Evolutionary conservation across 1,140 invertebrate species (phyloP).

Genomic region (Micrasema longulum): DNA sequence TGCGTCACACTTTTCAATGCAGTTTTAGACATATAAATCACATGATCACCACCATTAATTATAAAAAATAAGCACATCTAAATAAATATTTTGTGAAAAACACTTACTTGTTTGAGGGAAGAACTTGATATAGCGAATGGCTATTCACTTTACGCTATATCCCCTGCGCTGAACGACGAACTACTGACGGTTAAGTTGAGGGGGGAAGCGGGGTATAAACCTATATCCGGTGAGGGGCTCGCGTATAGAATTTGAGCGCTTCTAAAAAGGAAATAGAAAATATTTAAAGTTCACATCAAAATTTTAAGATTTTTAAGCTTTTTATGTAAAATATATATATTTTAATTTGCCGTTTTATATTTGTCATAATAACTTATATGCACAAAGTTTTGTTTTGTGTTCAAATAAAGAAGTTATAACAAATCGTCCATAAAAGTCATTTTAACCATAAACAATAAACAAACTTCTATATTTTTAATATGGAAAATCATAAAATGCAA

Average conservation of each 20-base stretch:
- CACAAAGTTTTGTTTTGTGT: too few relatives aligned
- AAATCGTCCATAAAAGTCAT: not conserved
- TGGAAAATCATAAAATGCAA: too few relatives aligned
- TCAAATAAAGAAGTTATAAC: not conserved
- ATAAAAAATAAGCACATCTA: constrained; percentile 5
- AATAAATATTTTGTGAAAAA: constrained; percentile 45
- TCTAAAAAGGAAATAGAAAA: constrained; percentile 34
- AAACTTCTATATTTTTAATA: too few relatives aligned
- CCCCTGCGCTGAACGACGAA: constrained; percentile 68
- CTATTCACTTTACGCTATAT: constrained; percentile 67
- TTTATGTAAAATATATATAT: too few relatives aligned
- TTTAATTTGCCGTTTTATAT: not conserved
- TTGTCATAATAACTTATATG: too few relatives aligned
- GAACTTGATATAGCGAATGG: constrained; percentile 68
- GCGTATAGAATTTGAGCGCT: constrained; percentile 55
- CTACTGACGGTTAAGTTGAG: constrained; percentile 61
- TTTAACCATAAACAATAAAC: too few relatives aligned
- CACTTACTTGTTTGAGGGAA: constrained; percentile 70
- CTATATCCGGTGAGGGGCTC: constrained; percentile 68
- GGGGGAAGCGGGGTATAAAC: constrained; percentile 61
- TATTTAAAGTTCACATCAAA: constrained; percentile 15
- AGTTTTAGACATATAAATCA: constrained; percentile 31
- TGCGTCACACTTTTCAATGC: constrained; percentile 62
- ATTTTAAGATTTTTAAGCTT: too few relatives aligned
- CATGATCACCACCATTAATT: constrained; percentile 22